Conservation (phyloP, 2,888 invertebrate species). For the Lepidochrysops patricia region DNA sequence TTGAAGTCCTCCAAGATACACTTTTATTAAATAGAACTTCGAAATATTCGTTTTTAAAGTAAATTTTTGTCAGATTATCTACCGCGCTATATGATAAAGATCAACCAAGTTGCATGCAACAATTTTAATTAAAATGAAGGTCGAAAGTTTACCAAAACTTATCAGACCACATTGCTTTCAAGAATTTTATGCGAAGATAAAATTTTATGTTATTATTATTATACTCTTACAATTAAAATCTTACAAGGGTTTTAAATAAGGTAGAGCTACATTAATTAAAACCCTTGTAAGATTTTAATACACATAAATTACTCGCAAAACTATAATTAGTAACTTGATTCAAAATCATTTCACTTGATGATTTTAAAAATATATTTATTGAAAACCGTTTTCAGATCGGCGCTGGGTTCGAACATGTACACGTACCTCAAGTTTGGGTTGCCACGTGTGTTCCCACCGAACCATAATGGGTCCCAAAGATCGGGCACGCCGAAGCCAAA, state of each 20-base stretch:
- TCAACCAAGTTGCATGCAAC: not conserved
- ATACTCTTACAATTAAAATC: too few relatives aligned
- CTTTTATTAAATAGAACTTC: too few relatives aligned
- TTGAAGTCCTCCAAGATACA: too few relatives aligned
- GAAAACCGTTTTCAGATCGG: conserved; percentile 75
- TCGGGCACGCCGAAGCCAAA: conserved; percentile 78
- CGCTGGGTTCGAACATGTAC: conserved; percentile 92
- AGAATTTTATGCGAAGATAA: not conserved
- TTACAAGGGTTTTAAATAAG: too few relatives aligned
- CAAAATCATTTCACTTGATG: not conserved
- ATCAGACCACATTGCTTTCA: not conserved
- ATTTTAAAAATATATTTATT: not conserved
- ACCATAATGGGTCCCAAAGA: conserved; percentile 81
- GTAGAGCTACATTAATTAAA: too few relatives aligned
- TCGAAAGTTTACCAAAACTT: not conserved
- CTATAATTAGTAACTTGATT: not conserved
- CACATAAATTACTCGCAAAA: too few relatives aligned
- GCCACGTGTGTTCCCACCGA: conserved; percentile 92
- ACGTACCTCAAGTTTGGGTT: conserved; percentile 95
- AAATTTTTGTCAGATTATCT: not conserved
- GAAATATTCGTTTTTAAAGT: too few relatives aligned
- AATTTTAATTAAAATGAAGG: not conserved
- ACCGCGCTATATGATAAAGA: not conserved
- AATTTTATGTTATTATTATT: not conserved
- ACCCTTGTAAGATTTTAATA: not conserved